phyloP scores from a whole-genome alignment of 1,140 invertebrate genomes.

The Laupala kohalensis region DNA sequence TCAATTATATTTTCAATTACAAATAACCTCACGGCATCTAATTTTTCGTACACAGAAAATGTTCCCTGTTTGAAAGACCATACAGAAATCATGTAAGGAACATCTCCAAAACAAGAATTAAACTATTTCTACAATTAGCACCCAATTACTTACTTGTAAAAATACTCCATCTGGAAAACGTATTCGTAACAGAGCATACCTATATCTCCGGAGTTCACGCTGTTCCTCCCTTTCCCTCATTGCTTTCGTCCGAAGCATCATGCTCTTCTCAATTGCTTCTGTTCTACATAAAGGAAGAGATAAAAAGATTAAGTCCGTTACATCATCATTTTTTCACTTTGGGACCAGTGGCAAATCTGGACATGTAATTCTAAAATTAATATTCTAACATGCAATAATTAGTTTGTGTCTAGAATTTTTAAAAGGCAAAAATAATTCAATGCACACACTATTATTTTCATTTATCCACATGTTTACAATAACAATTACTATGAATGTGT shows the following conservation, averaged over 20 bases:
- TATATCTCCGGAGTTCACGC: conserved; percentile 64
- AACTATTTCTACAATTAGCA: neutral
- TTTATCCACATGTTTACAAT: no score
- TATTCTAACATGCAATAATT: no score
- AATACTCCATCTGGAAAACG: conserved; percentile 77
- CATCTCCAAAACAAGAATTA: neutral
- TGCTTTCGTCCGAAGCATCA: conserved; percentile 78
- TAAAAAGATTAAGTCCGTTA: no score
- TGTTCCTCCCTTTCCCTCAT: conserved; percentile 81
- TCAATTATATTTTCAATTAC: conserved; percentile 55
- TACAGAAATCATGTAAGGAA: neutral
- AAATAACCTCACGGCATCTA: conserved; percentile 53
- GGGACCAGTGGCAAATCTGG: no score
- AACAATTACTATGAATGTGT: no score
- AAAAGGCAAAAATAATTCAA: no score
- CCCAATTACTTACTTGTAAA: conserved; percentile 47
- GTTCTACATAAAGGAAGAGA: conserved; percentile 29
- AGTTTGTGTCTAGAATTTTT: no score
- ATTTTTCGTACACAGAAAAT: conserved; percentile 65
- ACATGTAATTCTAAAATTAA: no score
- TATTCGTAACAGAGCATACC: conserved; percentile 69
- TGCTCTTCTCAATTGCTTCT: conserved; percentile 64
- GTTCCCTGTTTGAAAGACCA: conserved; percentile 46
- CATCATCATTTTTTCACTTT: no score
- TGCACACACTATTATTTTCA: no score